These are phyloP conservation scores for Cantharis rustica DNA, from an alignment of 2,888 invertebrate species.

Conservation along the genomic window DNA sequence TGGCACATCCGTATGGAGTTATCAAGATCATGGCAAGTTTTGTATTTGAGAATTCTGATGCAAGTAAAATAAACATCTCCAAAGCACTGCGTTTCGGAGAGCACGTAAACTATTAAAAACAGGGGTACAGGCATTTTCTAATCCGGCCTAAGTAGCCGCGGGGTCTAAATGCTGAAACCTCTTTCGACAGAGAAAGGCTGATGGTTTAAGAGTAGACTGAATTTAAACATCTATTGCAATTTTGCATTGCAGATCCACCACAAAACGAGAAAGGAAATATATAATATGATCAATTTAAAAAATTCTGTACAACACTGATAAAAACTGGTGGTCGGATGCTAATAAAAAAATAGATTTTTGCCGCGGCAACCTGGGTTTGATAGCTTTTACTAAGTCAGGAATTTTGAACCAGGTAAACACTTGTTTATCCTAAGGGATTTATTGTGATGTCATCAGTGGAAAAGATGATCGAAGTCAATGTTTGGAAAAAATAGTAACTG, in stretches of 20 bases:
- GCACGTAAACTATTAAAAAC: no score
- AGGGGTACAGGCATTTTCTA: no score
- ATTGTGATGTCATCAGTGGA: conserved; percentile 89
- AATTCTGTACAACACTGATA: conserved; percentile 66
- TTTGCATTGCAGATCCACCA: conserved; percentile 61
- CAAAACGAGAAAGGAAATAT: conserved; percentile 68
- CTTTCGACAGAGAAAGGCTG: no score
- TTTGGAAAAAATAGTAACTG: conserved; percentile 67
- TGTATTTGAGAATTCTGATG: conserved; percentile 65
- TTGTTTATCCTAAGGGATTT: conserved; percentile 67
- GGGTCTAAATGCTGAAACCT: no score
- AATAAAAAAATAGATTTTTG: conserved; percentile 85
- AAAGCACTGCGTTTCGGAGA: no score
- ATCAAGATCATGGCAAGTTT: conserved; percentile 88
- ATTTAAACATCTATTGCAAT: background rate
- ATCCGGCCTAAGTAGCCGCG: no score
- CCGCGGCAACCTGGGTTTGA: conserved; percentile 69
- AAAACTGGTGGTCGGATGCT: conserved; percentile 81
- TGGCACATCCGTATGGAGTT: conserved; percentile 82
- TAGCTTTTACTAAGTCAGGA: conserved; percentile 73
- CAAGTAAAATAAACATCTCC: background rate
- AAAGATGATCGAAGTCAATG: conserved; percentile 61
- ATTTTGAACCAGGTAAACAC: conserved; percentile 53
- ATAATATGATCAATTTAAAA: conserved; percentile 77
- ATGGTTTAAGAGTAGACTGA: no score